Base-by-base conservation (phyloP, 1,140 invertebrate genomes). In the Glossosoma conforme region DNA sequence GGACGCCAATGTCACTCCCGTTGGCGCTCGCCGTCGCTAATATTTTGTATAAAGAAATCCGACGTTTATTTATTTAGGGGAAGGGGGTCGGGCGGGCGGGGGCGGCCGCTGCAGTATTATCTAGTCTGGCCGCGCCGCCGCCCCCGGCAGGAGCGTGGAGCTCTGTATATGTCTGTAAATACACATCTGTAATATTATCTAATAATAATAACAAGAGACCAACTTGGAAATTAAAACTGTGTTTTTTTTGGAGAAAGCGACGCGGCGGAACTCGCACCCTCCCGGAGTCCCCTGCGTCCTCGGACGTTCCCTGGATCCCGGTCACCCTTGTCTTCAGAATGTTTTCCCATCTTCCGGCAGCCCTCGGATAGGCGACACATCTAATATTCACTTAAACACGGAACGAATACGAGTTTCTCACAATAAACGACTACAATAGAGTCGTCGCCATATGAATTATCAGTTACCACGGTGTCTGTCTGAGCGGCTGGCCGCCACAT, bases 81-180 rank as follows among this genome's bases (percentile, higher is more conserved):
- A n/a, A n/a, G n/a, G n/a, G n/a, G n/a, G n/a, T 33, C 30, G 46
- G 36, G 20, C 30, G 48, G 42, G 48, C 11, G 15, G 14, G 8
- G 64, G 64, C 61, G 62, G 62, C 62, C 65, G 63, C 64, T 68
- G 68, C 70, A 72, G 70, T 74, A 74, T 74, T 74, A 74, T 72
- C 70, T 72, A 72, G 71, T 74, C 71, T 65, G 67, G 68, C 63
- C 62, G 60, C 63, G 58, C 61, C 64, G 38, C 65, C 64, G 67
- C 56, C 52, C 62, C 38, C 43, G 24, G 21, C 33, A 35, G 25
- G 33, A 13, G 35, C 8, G 21, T n/a, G 15, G 14, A 18, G 28
- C 36, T 28, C 28, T 35, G 28, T 42, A 44, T 38, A 40, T 54
- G 52, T 54, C 28, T 54, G 52, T 54, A 54, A 49, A 54, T 54